These are phyloP conservation scores for Podarcis muralis DNA, from an alignment of 2,113 vertebrate species.

Conservation along the genomic window DNA sequence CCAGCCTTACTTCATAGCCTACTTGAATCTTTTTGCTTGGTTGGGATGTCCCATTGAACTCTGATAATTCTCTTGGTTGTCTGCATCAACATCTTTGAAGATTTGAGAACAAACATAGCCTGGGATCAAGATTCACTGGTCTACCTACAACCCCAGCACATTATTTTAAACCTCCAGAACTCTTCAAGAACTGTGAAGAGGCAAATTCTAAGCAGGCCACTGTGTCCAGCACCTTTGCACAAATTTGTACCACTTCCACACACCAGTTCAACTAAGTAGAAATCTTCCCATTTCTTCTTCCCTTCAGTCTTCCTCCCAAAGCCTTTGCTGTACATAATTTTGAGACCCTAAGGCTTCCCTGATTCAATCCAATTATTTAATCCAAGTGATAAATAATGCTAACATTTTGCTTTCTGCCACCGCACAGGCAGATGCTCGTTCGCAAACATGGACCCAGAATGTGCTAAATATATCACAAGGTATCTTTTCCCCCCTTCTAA, in stretches of 20 bases:
- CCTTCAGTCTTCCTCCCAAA: constrained; percentile 42
- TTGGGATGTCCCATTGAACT: too few species aligned
- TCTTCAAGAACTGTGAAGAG: background rate
- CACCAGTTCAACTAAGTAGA: constrained; percentile 13
- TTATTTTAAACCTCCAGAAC: constrained; percentile 34
- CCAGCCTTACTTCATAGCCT: too few species aligned
- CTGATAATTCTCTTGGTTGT: too few species aligned
- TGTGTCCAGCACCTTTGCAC: background rate
- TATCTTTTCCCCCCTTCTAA: background rate
- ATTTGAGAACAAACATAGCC: too few species aligned
- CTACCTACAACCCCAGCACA: background rate
- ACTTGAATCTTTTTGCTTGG: too few species aligned
- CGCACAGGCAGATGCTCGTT: constrained; percentile 23
- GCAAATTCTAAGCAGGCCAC: constrained; percentile 28
- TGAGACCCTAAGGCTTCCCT: constrained; percentile 30
- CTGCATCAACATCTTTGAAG: too few species aligned
- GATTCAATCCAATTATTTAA: constrained; percentile 53
- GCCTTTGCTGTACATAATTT: constrained; percentile 47
- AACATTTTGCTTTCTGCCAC: constrained; percentile 31
- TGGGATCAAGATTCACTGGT: too few species aligned
- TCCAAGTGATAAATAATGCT: constrained; percentile 46
- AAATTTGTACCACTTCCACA: background rate
- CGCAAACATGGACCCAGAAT: constrained; percentile 20
- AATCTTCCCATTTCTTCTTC: constrained; percentile 25
- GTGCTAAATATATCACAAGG: constrained; percentile 17